Evolutionary conservation across 2,113 vertebrate species (phyloP), one percentile per base, ranked within the genome.

Genomic region (Thalassarche chlororhynchos): DNA sequence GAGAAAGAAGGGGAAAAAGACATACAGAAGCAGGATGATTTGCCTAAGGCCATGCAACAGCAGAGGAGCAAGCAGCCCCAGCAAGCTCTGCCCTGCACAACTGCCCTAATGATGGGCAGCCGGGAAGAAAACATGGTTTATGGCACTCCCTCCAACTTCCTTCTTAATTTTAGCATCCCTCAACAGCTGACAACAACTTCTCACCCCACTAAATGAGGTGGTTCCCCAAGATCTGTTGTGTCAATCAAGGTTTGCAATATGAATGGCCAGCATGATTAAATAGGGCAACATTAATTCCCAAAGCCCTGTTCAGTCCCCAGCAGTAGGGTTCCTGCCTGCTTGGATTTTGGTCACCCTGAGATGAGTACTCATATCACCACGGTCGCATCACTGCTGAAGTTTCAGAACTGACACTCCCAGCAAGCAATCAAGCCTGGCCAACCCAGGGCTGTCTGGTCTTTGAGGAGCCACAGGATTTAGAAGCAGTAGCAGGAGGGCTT

Each of bases 361-460:
- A 14, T 66, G 26, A 38, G 10, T 44, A 14, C 28, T 44, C 2
- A 0, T 7, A 49, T 32, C 20, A 13, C 40, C 10, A 8, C 0
- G 5, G 17, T 12, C n/a, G 8, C 20, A 42, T 13, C 8, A 4
- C 34, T n/a, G 15, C 24, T 52, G 36, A 54, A 70, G 44, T 20
- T 89, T 86, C 36, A 42, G 6, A 18, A 18, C 34, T 64, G 44
- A 54, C 2, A 2, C 8, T 64, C 6, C 13, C 24, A 42, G 40
- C 21, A n/a, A 75, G 42, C 14, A 69, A 18, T 13, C 36, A 57
- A 31, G 8, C 42, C 47, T 26, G 23, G 46, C 18, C n/a, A 19
- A 4, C 17, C 31, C 28, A 9, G 20, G 9, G 14, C 40, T 94
- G n/a, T 32, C 40, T 79, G 38, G 34, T 44, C 65, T 58, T 46